A percentile compares a stretch with the other conserved stretches of the same genome.
Conservation (phyloP, 2,113 vertebrate species). For the human region GRCh38 chr17:61293001-61293500, state of each 20-base stretch:
- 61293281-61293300: slow-evolving; percentile 18
- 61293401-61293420: background rate
- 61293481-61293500: background rate
- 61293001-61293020: slow-evolving; percentile 55
- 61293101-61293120: slow-evolving; percentile 4
- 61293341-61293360: background rate
- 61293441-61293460: background rate
- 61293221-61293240: background rate
- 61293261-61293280: background rate
- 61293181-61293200: background rate
- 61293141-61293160: background rate
- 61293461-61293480: background rate
- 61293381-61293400: background rate
- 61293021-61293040: slow-evolving; percentile 29
- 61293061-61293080: slow-evolving; percentile 40
- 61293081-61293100: slow-evolving; percentile 45
- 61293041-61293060: slow-evolving; percentile 46
- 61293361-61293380: background rate
- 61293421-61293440: background rate
- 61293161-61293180: background rate
- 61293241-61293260: background rate
- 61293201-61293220: background rate
- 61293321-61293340: background rate
- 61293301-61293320: background rate
- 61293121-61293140: slow-evolving; percentile 1